Evolutionary conservation across 2,888 invertebrate species (phyloP).

Genomic region (Euspilapteryx auroguttella): DNA sequence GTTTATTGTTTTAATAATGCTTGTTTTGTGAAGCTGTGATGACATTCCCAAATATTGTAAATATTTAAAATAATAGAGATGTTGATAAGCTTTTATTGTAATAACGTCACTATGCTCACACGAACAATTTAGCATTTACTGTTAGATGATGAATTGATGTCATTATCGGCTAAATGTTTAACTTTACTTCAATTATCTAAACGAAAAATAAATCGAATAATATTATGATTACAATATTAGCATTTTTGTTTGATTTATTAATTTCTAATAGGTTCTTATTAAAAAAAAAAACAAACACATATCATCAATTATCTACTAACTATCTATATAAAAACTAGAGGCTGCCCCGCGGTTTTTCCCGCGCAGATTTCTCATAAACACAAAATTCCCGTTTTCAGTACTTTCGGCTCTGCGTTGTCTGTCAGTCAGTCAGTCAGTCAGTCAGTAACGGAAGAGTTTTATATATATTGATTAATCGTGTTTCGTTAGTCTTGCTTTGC

Average conservation of each 20-base stretch:
- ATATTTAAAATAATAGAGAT: constrained; percentile 22
- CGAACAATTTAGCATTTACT: constrained; percentile 44
- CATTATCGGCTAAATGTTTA: constrained; percentile 57
- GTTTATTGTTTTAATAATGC: constrained; percentile 49
- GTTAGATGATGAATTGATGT: constrained; percentile 43
- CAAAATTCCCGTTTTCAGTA: too few relatives aligned
- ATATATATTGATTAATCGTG: too few relatives aligned
- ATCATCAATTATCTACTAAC: too few relatives aligned
- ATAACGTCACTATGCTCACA: constrained; percentile 51
- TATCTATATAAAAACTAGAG: too few relatives aligned
- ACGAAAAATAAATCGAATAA: constrained; percentile 54
- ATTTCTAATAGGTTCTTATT: constrained; percentile 10
- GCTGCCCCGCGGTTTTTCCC: too few relatives aligned
- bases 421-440: too few relatives aligned
- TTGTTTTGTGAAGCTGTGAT: constrained; percentile 61
- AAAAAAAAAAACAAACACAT: not conserved
- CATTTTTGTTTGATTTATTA: constrained; percentile 20
- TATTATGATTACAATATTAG: constrained; percentile 28
- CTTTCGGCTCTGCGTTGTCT: too few relatives aligned
- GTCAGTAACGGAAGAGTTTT: too few relatives aligned
- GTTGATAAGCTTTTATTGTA: constrained; percentile 18
- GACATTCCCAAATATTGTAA: constrained; percentile 56
- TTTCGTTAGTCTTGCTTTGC: too few relatives aligned
- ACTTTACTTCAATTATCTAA: constrained; percentile 52
- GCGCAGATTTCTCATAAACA: too few relatives aligned